Conservation (phyloP, 2,797 vertebrate species). For the Tenualosa ilisha region DNA sequence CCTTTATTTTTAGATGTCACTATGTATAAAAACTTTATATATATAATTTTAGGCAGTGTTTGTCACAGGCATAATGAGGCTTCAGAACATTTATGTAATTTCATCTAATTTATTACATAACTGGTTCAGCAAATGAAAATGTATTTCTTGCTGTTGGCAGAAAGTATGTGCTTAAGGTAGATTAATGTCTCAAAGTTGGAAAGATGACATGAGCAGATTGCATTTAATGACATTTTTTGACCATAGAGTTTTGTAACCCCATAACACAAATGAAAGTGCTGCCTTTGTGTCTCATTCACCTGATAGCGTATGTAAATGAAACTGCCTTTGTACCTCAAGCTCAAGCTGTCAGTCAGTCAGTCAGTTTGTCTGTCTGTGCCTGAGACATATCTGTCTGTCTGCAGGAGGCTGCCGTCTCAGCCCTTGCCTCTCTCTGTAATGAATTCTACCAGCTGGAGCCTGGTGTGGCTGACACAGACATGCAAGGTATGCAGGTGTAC, state of each 20-base stretch:
- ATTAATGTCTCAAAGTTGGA: not conserved
- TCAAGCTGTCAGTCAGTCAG: not conserved
- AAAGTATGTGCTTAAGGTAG: not conserved
- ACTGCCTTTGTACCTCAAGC: not conserved
- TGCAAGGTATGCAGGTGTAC: constrained; percentile 77
- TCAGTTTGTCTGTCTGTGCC: not conserved
- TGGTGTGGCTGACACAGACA: constrained; percentile 70
- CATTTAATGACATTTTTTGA: not conserved
- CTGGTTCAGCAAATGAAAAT: not conserved
- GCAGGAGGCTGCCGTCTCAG: constrained; percentile 80
- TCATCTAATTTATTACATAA: not conserved
- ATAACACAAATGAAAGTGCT: not conserved
- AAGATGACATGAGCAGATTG: not conserved
- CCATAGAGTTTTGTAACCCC: not conserved
- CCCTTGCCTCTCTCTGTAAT: constrained; percentile 82
- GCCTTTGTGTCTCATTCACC: not conserved
- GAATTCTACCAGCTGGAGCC: constrained; percentile 77
- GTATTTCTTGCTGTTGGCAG: not conserved
- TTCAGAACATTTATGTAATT: not conserved
- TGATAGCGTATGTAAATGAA: not conserved
- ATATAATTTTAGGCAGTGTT: not conserved
- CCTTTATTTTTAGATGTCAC: not conserved
- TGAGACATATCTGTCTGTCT: constrained; percentile 16
- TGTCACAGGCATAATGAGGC: not conserved
- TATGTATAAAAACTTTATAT: not conserved